These are phyloP conservation scores for Pipistrellus kuhlii DNA, from an alignment of 2,797 vertebrate species.

Conservation along the genomic window DNA sequence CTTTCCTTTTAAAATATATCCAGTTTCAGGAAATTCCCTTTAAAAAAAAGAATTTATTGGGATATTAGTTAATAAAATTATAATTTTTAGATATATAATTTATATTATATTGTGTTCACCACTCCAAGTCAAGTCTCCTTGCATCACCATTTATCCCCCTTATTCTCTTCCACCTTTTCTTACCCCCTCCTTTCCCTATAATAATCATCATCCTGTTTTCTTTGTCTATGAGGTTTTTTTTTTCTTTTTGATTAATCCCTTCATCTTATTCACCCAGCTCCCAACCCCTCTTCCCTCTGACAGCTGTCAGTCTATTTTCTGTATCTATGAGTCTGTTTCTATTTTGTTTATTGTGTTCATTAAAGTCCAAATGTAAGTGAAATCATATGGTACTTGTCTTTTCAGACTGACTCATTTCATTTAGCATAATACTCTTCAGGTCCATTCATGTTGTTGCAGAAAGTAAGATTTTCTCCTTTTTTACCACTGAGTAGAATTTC, in stretches of 20 bases:
- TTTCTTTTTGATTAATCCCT: neutral
- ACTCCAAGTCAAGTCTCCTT: neutral
- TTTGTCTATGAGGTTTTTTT: neutral
- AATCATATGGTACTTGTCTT: neutral
- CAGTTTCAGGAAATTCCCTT: slow-evolving; percentile 39
- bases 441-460: neutral
- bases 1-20: slow-evolving; percentile 35
- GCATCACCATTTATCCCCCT: neutral
- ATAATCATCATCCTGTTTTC: neutral
- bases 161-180: neutral
- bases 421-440: neutral
- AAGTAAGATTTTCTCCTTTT: neutral
- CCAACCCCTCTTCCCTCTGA: neutral
- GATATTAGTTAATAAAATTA: neutral
- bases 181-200: neutral
- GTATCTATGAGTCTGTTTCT: neutral
- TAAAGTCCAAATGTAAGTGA: neutral
- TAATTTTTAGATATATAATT: neutral
- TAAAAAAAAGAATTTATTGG: neutral
- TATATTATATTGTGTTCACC: neutral
- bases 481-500: neutral
- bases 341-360: neutral
- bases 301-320: neutral
- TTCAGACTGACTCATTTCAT: neutral
- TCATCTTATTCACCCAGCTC: neutral